A percentile compares a stretch with the other conserved stretches of the same genome.
phyloP scores from a whole-genome alignment of 2,888 invertebrate genomes.

The Didymodactylos carnosus region DNA sequence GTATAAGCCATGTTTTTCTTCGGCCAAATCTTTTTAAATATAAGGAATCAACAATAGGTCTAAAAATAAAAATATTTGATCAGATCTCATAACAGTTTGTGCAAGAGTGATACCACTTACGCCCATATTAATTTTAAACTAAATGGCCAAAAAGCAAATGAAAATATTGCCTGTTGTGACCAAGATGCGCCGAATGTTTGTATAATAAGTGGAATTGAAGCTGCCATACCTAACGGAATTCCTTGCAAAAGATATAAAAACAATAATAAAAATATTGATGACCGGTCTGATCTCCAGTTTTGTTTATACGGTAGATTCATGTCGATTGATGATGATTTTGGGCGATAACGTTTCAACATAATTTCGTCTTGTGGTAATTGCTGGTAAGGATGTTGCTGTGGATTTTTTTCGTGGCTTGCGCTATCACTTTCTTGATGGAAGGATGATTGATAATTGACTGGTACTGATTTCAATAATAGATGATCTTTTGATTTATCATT shows the following conservation, averaged over 20 bases:
- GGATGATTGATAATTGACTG: too few species aligned
- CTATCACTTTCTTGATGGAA: too few species aligned
- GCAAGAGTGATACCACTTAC: too few species aligned
- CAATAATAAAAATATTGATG: slow-evolving; percentile 38
- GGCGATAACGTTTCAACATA: too few species aligned
- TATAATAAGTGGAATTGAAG: slow-evolving; percentile 80
- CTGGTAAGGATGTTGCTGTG: too few species aligned
- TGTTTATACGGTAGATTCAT: too few species aligned
- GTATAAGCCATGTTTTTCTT: slow-evolving; percentile 69
- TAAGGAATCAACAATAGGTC: slow-evolving; percentile 78
- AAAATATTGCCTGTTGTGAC: slow-evolving; percentile 60
- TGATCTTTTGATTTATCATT: too few species aligned
- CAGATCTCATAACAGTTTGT: slow-evolving; percentile 82
- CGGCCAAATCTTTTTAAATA: slow-evolving; percentile 64
- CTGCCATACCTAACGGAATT: slow-evolving; percentile 68
- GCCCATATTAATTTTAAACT: slow-evolving; percentile 87
- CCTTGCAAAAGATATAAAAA: slow-evolving; percentile 75
- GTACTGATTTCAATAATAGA: too few species aligned
- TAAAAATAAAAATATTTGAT: too few species aligned
- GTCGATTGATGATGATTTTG: too few species aligned
- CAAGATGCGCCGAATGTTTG: slow-evolving; percentile 79
- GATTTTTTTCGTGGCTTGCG: too few species aligned
- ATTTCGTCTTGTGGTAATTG: too few species aligned
- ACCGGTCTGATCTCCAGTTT: slow-evolving; percentile 2
- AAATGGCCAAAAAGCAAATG: slow-evolving; percentile 74